Evolutionary conservation across 1,140 invertebrate species (phyloP).

Genomic region (Trichonephila clavipes): DNA sequence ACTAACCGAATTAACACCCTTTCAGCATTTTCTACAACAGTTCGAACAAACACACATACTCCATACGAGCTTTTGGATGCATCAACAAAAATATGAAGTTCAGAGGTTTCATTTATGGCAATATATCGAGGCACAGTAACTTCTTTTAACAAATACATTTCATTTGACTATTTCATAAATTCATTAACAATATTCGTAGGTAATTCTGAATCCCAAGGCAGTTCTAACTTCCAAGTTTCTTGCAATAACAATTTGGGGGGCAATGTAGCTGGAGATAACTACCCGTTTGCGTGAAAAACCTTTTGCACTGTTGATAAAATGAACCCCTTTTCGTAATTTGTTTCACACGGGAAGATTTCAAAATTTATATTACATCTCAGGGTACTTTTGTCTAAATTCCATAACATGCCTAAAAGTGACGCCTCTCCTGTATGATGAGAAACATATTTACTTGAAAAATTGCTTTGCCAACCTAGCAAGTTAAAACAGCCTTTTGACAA

Average conservation of each 20-base stretch:
- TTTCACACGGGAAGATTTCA: background rate
- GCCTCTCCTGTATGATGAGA: constrained; percentile 39
- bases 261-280: background rate
- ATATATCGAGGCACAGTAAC: no score
- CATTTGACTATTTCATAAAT: constrained; percentile 33
- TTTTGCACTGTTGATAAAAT: constrained; percentile 37
- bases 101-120: no score
- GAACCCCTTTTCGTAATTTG: constrained; percentile 24
- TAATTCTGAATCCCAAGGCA: no score
- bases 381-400: constrained; percentile 6
- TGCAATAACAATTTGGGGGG: no score
- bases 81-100: no score
- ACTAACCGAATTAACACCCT: no score
- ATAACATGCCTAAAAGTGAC: constrained; percentile 37
- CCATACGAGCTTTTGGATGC: no score
- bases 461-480: constrained; percentile 48
- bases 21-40: no score
- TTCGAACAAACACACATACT: no score
- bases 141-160: constrained; percentile 40
- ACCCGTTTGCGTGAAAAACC: constrained; percentile 55
- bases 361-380: background rate
- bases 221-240: no score
- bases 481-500: constrained; percentile 39
- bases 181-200: no score
- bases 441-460: constrained; percentile 17